Evolutionary conservation across 2,797 vertebrate genomes (phyloP), one percentile per base, ranked within the genome.

Genomic region (Tenualosa ilisha): DNA sequence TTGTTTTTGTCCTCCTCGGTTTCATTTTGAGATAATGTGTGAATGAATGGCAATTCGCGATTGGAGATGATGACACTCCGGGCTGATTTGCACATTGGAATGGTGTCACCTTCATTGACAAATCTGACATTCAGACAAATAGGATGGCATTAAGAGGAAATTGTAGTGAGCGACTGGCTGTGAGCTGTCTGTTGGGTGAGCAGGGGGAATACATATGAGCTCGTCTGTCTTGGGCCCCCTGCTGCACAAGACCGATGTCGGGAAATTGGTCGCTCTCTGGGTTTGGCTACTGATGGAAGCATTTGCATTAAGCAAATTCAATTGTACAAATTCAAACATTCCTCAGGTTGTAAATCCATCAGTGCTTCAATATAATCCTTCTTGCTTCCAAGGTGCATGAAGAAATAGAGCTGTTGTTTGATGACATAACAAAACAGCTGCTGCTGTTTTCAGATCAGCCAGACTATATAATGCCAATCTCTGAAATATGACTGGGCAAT

Each of bases 71-170:
- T 22, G 24, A 20, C 54, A 20, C 20, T 2, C n/a, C 2, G 31
- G 22, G 40, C 84, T 86, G 37, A 63, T 84, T 79, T 59, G 83
- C 86, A 86, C 65, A 20, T 79, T 6, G 17, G 72, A 79, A 24
- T 22, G 20, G 13, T 65, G 83, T 87, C 84, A 84, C 87, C 83
- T 87, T 59, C 51, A 54, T 43, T 37, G 61, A 86, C 5, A 26
- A 85, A 56, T 81, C 51, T 56, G 56, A 24, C 82, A 83, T 81
- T 84, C 85, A 87, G 83, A 83, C 54, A 83, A 83, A 89, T 56
- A 86, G 81, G 50, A 50, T 17, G 49, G 24, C 72, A 79, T 79
- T 79, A 46, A 17, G 17, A 40, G 72, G 40, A 20, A 20, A 22
- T 79, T 79, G 20, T 79, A 22, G 72, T 0, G 4, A 43, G 40